These are phyloP conservation scores for Nothobranchius furzeri DNA, from an alignment of 2,113 vertebrate species.

Conservation along the genomic window DNA sequence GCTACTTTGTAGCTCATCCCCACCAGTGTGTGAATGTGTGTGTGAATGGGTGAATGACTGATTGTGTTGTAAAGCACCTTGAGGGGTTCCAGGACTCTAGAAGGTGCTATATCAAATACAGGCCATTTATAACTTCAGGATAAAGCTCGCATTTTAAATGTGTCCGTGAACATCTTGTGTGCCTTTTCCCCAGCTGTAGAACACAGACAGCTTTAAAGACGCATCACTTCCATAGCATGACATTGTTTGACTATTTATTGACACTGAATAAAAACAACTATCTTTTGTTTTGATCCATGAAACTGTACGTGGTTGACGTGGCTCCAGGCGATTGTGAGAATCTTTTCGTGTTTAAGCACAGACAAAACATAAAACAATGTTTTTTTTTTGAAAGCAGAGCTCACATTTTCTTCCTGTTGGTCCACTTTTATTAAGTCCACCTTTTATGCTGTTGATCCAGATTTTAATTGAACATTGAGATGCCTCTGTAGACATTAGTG, in stretches of 20 bases:
- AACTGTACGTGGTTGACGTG: conserved; percentile 34
- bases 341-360: conserved; percentile 34
- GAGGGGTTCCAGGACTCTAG: no score
- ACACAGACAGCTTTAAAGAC: no score
- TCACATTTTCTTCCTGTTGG: neutral
- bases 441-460: conserved; percentile 26
- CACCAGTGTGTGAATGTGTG: no score
- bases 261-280: conserved; percentile 30
- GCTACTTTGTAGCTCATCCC: no score
- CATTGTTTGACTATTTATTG: conserved; percentile 40
- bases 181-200: no score
- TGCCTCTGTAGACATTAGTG: neutral
- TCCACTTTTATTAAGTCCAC: conserved; percentile 15
- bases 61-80: no score
- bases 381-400: conserved; percentile 24
- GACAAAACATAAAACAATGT: neutral
- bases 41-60: no score
- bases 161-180: neutral
- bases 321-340: conserved; percentile 5
- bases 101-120: no score
- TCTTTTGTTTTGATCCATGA: conserved; percentile 31
- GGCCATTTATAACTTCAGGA: neutral
- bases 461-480: conserved; percentile 2
- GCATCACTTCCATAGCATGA: neutral
- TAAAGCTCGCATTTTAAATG: conserved; percentile 16